Conservation (phyloP, 2,113 vertebrate genomes). For the Ceratotherium simum region DNA sequence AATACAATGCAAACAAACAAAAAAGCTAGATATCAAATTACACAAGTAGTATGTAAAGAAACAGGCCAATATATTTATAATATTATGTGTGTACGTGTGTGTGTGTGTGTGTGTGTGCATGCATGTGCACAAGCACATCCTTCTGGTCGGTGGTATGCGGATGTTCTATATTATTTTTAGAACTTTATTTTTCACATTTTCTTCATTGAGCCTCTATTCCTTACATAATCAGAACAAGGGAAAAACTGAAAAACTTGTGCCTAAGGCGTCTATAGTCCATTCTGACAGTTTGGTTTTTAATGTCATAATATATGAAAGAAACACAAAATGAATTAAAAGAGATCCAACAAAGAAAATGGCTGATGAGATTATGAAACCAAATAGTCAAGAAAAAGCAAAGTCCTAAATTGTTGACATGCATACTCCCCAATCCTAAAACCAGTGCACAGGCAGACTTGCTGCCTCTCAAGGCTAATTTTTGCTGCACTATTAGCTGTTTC, state of each 20-base stretch:
- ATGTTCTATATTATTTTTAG: not conserved
- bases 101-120: not conserved
- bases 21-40: not conserved
- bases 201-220: not conserved
- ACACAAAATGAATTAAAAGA: slow-evolving; percentile 54
- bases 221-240: not conserved
- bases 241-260: not conserved
- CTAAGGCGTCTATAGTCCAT: slow-evolving; percentile 15
- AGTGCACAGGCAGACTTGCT: rapidly evolving
- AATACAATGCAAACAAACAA: not conserved
- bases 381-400: slow-evolving; percentile 17
- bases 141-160: not conserved
- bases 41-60: not conserved
- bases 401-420: not conserved
- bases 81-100: not conserved
- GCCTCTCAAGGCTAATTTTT: not conserved
- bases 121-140: not conserved
- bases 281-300: slow-evolving; percentile 67
- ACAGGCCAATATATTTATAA: not conserved
- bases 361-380: slow-evolving; percentile 50
- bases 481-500: not conserved
- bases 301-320: slow-evolving; percentile 59
- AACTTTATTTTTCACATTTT: slow-evolving; percentile 1
- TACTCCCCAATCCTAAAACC: not conserved
- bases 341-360: slow-evolving; percentile 54